Evolutionary conservation across 2,797 vertebrate species (phyloP).

Genomic region (Danio choprae): DNA sequence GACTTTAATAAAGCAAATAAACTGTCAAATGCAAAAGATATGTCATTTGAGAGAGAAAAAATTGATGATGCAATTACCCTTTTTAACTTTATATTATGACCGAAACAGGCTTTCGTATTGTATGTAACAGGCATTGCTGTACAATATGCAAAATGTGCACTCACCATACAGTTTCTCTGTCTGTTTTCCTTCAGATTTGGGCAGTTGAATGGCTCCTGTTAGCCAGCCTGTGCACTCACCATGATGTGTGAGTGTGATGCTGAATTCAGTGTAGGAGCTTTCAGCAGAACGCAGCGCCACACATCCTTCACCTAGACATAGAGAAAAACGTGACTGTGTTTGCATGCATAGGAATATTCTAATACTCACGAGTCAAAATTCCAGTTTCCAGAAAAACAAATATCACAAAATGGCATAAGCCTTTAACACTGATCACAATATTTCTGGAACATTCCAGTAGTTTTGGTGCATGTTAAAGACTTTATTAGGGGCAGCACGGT

Average conservation of each 20-base stretch:
- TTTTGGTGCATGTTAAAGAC: too few relatives aligned
- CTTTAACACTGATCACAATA: too few relatives aligned
- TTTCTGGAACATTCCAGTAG: too few relatives aligned
- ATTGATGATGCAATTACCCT: too few relatives aligned
- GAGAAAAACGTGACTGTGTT: background rate
- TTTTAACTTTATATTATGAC: background rate
- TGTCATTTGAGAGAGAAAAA: too few relatives aligned
- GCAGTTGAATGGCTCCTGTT: conserved; percentile 89
- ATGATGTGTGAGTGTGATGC: conserved; percentile 89
- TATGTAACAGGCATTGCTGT: background rate
- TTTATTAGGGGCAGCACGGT: too few relatives aligned
- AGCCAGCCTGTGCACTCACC: conserved; percentile 90
- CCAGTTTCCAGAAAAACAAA: too few relatives aligned
- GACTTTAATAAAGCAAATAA: too few relatives aligned
- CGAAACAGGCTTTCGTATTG: background rate
- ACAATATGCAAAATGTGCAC: conserved; percentile 45
- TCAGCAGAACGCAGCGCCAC: conserved; percentile 89
- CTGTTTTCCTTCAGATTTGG: conserved; percentile 89
- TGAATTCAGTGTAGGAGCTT: conserved; percentile 84
- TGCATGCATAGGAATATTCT: background rate
- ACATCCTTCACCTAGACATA: conserved; percentile 88
- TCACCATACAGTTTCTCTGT: conserved; percentile 96
- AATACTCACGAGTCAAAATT: too few relatives aligned
- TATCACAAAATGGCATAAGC: too few relatives aligned
- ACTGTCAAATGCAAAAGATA: too few relatives aligned